phyloP scores from a whole-genome alignment of 2,113 vertebrate species.

The Cnemophilus loriae region DNA sequence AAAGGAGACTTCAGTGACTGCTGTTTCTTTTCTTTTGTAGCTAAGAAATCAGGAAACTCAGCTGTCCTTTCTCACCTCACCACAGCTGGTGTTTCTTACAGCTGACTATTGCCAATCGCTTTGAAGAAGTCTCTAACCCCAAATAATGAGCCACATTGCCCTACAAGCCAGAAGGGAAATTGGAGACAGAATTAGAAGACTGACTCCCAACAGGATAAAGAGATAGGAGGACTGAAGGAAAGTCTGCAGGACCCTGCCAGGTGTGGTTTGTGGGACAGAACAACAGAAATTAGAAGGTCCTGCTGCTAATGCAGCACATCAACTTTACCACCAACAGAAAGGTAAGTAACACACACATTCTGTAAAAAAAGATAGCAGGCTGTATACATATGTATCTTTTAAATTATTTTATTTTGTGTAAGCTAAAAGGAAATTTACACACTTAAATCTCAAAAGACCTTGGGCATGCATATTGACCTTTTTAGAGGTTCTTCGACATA shows the following conservation, averaged over 20 bases:
- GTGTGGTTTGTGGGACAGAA: not conserved
- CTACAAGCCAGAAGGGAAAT: not conserved
- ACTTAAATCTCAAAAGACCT: constrained; percentile 89
- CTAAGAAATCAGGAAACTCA: not conserved
- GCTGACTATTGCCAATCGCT: not conserved
- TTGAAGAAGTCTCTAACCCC: not conserved
- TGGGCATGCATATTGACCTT: constrained; percentile 89
- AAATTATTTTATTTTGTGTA: constrained; percentile 99
- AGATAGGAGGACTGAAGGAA: not conserved
- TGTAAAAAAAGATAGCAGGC: constrained; percentile 26
- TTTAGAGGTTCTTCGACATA: constrained; percentile 87
- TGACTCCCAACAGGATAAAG: not conserved
- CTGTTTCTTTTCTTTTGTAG: not conserved
- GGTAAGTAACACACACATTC: not conserved
- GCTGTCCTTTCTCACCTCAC: not conserved
- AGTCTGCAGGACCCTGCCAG: not conserved
- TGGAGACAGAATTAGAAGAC: not conserved
- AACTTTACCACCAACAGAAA: not conserved
- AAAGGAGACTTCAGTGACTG: not conserved
- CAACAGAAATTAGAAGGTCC: not conserved
- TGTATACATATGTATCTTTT: constrained; percentile 74
- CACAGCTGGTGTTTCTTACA: not conserved
- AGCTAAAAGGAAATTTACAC: constrained; percentile 99
- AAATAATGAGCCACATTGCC: not conserved
- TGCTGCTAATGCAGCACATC: not conserved